A percentile compares a stretch with the other conserved stretches of the same genome.
Conservation (phyloP, 2,113 vertebrate species). For the Strigops habroptila region DNA sequence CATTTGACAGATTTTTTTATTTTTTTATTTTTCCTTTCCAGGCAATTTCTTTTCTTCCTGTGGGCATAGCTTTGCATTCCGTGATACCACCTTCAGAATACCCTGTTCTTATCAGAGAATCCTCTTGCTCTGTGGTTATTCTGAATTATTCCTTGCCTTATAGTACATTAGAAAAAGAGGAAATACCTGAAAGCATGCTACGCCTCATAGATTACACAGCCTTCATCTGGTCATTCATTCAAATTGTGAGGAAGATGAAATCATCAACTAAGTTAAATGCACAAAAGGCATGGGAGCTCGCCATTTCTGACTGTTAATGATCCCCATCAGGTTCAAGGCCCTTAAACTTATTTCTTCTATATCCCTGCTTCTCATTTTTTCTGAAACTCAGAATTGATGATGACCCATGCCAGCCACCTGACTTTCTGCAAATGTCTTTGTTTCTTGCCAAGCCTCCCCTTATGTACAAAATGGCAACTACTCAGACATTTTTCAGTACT, state of each 20-base stretch:
- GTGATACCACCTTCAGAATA: not conserved
- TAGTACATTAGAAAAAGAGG: not conserved
- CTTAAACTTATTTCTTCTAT: not conserved
- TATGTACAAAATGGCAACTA: not conserved
- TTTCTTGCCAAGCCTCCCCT: not conserved
- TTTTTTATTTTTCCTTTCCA: not conserved
- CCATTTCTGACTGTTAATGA: not conserved
- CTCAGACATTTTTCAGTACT: not conserved
- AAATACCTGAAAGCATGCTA: not conserved
- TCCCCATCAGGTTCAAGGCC: not conserved
- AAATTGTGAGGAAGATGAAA: not conserved
- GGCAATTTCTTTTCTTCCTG: not conserved
- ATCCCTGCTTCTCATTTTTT: not conserved
- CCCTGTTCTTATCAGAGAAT: not conserved
- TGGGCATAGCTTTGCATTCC: not conserved
- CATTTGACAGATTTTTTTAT: not conserved
- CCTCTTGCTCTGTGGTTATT: not conserved
- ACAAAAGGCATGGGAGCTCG: not conserved
- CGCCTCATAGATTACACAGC: not conserved
- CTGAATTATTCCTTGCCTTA: not conserved
- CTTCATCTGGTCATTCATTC: not conserved
- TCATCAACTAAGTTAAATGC: not conserved
- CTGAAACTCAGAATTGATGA: not conserved
- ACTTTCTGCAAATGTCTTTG: not conserved
- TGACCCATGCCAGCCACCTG: not conserved